Conservation (phyloP, 2,797 vertebrate species). For the Xenentodon cancila region DNA sequence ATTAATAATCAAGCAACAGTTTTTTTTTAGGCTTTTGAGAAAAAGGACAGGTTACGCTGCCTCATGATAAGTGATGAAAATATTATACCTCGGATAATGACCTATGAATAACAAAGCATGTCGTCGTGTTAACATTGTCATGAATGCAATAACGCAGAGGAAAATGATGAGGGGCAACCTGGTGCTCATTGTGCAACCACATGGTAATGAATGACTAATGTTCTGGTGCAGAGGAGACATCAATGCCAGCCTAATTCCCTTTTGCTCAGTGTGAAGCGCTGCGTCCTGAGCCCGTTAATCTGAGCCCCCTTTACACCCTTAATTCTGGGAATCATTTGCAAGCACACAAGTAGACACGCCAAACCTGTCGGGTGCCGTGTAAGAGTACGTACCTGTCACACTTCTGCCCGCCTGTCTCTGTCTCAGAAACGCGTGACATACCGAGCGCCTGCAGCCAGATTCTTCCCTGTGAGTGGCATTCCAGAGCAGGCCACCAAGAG, state of each 20-base stretch:
- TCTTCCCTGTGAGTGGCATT: constrained; percentile 84
- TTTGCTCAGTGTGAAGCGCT: constrained; percentile 41
- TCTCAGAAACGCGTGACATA: constrained; percentile 73
- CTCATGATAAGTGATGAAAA: constrained; percentile 27
- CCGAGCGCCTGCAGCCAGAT: constrained; percentile 82
- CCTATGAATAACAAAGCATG: constrained; percentile 62
- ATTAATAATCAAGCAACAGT: not conserved
- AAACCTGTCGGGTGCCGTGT: no score
- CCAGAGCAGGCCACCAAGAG: constrained; percentile 76
- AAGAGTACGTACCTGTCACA: constrained; percentile 56
- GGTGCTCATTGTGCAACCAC: constrained; percentile 60
- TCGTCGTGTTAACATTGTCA: constrained; percentile 55
- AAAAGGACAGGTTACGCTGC: constrained; percentile 20
- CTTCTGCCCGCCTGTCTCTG: constrained; percentile 29
- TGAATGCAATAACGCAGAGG: constrained; percentile 58
- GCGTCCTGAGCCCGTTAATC: constrained; percentile 70
- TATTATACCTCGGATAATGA: constrained; percentile 49
- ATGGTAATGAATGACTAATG: constrained; percentile 70
- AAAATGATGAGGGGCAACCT: constrained; percentile 46
- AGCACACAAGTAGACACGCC: not conserved
- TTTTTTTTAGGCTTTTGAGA: constrained; percentile 3
- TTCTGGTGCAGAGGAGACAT: constrained; percentile 60
- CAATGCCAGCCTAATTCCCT: constrained; percentile 71
- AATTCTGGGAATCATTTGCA: constrained; percentile 59
- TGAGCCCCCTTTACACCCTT: constrained; percentile 68